A percentile compares a stretch with the other conserved stretches of the same genome.
phyloP scores from a whole-genome alignment of 2,888 invertebrate species.

The Noctua comes region DNA sequence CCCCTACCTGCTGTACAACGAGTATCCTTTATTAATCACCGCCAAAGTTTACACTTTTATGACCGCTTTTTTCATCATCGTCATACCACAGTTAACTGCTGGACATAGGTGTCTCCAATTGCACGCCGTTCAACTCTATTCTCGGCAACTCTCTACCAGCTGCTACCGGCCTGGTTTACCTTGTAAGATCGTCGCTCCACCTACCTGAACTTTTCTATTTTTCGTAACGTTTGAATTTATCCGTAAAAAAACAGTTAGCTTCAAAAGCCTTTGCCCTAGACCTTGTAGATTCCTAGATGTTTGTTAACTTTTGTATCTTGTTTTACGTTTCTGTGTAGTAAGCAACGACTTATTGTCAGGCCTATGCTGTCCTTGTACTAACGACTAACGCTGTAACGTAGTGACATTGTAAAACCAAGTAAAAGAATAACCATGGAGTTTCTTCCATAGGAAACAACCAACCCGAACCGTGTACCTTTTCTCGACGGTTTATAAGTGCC shows the following conservation, averaged over 20 bases:
- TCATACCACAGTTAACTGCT: background rate
- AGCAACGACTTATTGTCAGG: too few species aligned
- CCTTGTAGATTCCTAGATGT: too few species aligned
- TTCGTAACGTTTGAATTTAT: background rate
- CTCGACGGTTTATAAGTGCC: background rate
- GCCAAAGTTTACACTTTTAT: background rate
- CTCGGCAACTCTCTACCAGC: background rate
- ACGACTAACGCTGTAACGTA: too few species aligned
- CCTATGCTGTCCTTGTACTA: too few species aligned
- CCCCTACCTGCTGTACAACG: constrained; percentile 95
- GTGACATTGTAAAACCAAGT: too few species aligned
- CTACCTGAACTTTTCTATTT: background rate
- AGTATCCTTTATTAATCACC: constrained; percentile 92
- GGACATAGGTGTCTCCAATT: background rate
- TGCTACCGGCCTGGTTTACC: background rate
- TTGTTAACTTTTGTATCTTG: too few species aligned
- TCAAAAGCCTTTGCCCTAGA: background rate
- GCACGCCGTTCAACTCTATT: background rate
- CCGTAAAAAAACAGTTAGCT: background rate
- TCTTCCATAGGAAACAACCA: too few species aligned
- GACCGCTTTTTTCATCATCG: background rate
- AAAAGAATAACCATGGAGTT: too few species aligned
- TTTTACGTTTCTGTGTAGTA: too few species aligned
- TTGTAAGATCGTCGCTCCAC: background rate
- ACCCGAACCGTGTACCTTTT: too few species aligned